phyloP scores from a whole-genome alignment of 2,113 vertebrate species.

The Nannobrachium achirus region DNA sequence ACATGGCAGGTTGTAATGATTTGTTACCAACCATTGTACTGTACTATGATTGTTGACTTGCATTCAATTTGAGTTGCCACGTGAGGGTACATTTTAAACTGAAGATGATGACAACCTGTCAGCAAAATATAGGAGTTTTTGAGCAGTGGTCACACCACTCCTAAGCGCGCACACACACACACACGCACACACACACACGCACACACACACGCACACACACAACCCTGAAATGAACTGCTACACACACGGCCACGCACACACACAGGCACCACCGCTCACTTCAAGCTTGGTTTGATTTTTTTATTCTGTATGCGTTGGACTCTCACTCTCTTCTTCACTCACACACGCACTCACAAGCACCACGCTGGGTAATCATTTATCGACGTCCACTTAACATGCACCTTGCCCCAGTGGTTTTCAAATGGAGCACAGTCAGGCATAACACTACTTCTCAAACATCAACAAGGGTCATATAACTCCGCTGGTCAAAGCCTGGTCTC shows the following conservation, averaged over 20 bases:
- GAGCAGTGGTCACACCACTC: too few relatives aligned
- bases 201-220: background rate
- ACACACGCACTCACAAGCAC: background rate
- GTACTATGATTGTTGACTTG: background rate
- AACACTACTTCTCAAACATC: background rate
- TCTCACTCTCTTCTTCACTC: slow-evolving; percentile 5
- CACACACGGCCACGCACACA: too few relatives aligned
- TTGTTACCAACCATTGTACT: background rate
- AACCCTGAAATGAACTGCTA: too few relatives aligned
- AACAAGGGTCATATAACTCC: background rate
- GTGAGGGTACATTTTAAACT: background rate
- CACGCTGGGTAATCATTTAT: background rate
- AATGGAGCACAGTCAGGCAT: slow-evolving; percentile 8
- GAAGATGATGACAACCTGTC: background rate
- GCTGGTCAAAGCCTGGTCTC: slow-evolving; percentile 4
- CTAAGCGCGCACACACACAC: too few relatives aligned
- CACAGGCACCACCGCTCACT: too few relatives aligned
- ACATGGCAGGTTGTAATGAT: background rate
- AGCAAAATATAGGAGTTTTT: background rate
- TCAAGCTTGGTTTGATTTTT: too few relatives aligned
- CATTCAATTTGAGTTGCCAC: background rate
- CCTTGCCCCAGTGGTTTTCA: background rate
- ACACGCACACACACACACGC: background rate
- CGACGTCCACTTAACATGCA: slow-evolving; percentile 7
- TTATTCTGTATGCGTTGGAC: too few relatives aligned